Evolutionary conservation across 2,113 vertebrate species (phyloP), one percentile per base, ranked within the genome.

Genomic region (Bujurquina vittata): DNA sequence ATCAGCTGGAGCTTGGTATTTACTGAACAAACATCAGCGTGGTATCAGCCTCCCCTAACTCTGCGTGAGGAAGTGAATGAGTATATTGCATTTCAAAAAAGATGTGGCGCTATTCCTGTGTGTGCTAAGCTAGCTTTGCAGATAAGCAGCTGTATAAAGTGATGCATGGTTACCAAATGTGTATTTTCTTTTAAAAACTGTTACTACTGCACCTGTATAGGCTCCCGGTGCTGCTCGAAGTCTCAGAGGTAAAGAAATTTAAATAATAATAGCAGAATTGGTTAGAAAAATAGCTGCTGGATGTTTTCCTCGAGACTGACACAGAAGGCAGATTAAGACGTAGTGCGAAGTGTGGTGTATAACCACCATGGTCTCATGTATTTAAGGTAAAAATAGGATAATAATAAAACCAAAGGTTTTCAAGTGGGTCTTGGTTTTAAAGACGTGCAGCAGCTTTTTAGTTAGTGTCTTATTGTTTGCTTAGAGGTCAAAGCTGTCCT

Each of bases 401-500:
- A 33, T 46, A 18, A 56, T 75, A 7, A 9, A 12, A n/a, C 17
- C 5, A 57, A 43, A 79, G n/a, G 31, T 76, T 82, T 74, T 22
- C 10, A n/a, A 60, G 67, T 74, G 67, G 57, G 79, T 81, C 86
- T 58, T 5, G 20, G 52, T 81, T 72, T 60, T 49, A 49, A 58
- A 75, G 80, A 17, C 37, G 58, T 15, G n/a, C 7, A 12, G 8
- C 56, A 40, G 17, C 26, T 62, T 58, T 73, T 73, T 75, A 83
- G 82, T 86, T 60, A 26, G 73, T 52, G 31, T 58, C 10, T 59
- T 74, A 81, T 79, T 80, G 40, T 62, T 11, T 23, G n/a, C 29
- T 77, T 23, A 20, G 79, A 82, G 83, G 81, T 83, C 3, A 10
- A 79, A 63, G 43, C 74, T 40, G 74, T 62, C 49, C 73, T 37